Conservation (phyloP, 2,113 vertebrate species). For the Myrmecobius fasciatus region DNA sequence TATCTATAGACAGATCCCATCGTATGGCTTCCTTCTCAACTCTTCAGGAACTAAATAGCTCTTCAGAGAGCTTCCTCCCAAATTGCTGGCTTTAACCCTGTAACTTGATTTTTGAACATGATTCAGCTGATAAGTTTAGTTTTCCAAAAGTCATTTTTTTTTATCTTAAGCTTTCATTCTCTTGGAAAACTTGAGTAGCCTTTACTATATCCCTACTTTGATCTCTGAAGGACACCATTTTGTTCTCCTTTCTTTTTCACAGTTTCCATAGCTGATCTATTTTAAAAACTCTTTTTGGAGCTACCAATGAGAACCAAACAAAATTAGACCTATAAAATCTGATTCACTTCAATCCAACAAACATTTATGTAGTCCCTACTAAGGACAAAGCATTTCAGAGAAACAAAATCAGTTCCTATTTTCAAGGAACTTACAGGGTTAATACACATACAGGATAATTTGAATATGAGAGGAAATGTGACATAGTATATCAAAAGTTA, state of each 20-base stretch:
- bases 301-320: neutral
- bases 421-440: neutral
- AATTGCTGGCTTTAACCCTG: neutral
- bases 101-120: neutral
- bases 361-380: neutral
- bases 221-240: neutral
- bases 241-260: neutral
- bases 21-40: neutral
- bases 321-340: neutral
- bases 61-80: neutral
- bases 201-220: neutral
- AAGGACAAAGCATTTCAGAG: neutral
- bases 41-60: neutral
- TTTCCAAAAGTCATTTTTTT: neutral
- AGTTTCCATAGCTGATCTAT: neutral
- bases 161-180: neutral
- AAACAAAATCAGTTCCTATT: neutral
- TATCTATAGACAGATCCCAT: conserved; percentile 1
- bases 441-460: neutral
- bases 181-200: too few relatives aligned
- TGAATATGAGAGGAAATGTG: neutral
- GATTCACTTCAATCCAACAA: neutral
- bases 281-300: neutral
- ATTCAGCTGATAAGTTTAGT: neutral
- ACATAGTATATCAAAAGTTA: neutral